Percentiles rank a stretch among this genome's conserved stretches.
These are phyloP conservation scores for Pseudobourletiella spinata DNA, from an alignment of 1,140 invertebrate genomes.

Conservation along the genomic window DNA sequence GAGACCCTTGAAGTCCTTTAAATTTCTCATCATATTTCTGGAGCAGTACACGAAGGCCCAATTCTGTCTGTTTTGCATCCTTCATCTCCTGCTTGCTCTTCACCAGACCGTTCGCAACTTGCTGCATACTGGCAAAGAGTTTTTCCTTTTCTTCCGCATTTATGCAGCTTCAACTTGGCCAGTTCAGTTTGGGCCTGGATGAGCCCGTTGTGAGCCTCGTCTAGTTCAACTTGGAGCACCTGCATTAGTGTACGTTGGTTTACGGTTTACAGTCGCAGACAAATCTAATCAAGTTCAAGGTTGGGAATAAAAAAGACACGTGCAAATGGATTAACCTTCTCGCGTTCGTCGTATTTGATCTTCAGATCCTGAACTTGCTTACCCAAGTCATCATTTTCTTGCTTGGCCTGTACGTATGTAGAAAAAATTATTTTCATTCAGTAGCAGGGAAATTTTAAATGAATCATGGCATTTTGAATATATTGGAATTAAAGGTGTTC, in stretches of 20 bases:
- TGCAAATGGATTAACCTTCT: slow-evolving; percentile 20
- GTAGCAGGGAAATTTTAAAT: no score
- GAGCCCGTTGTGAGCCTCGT: slow-evolving; percentile 5
- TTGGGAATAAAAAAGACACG: no score
- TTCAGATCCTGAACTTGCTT: slow-evolving; percentile 20
- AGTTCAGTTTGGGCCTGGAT: slow-evolving; percentile 20
- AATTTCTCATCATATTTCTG: slow-evolving; percentile 34
- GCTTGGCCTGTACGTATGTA: slow-evolving; percentile 18
- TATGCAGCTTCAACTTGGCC: slow-evolving; percentile 19
- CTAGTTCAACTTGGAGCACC: slow-evolving; percentile 3
- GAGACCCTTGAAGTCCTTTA: slow-evolving; percentile 17
- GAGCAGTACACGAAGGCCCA: slow-evolving; percentile 19
- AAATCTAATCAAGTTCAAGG: neutral
- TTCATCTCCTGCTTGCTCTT: slow-evolving; percentile 27
- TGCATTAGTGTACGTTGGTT: neutral
- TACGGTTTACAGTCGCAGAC: neutral
- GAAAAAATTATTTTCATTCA: no score
- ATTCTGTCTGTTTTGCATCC: slow-evolving; percentile 30
- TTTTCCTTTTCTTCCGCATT: slow-evolving; percentile 28
- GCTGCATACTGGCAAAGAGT: slow-evolving; percentile 28
- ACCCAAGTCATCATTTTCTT: slow-evolving; percentile 30
- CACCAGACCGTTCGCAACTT: slow-evolving; percentile 24
- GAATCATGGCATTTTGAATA: no score
- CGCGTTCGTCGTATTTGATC: slow-evolving; percentile 22
- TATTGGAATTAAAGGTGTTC: no score